Percentiles rank a stretch among this genome's conserved stretches.
These are phyloP conservation scores for Ctenopoma multispine DNA, from an alignment of 2,797 vertebrate species.

Conservation along the genomic window DNA sequence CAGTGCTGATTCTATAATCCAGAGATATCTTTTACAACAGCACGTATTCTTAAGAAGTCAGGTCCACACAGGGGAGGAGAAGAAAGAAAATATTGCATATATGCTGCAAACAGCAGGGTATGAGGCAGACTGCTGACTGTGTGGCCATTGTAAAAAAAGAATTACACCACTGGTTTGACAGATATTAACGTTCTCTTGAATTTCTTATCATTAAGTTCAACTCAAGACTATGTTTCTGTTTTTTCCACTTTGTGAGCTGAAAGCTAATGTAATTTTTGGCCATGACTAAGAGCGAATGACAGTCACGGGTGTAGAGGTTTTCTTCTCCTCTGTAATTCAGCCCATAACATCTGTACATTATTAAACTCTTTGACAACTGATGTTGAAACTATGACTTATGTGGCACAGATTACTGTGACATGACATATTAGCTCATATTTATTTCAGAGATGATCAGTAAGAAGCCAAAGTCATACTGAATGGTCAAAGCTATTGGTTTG, in stretches of 20 bases:
- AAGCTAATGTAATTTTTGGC: constrained; percentile 53
- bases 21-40: constrained; percentile 85
- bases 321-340: constrained; percentile 56
- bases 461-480: constrained; percentile 21
- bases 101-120: constrained; percentile 73
- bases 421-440: constrained; percentile 46
- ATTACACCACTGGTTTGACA: constrained; percentile 48
- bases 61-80: constrained; percentile 76
- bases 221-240: constrained; percentile 20
- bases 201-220: constrained; percentile 45
- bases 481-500: constrained; percentile 30
- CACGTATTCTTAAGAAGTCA: constrained; percentile 85
- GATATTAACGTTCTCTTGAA: constrained; percentile 59
- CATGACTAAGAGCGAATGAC: constrained; percentile 42
- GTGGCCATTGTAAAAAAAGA: constrained; percentile 66
- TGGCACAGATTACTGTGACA: constrained; percentile 25
- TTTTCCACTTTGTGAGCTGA: constrained; percentile 18
- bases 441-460: constrained; percentile 39
- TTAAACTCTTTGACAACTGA: constrained; percentile 54
- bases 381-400: constrained; percentile 47
- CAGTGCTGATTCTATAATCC: constrained; percentile 88
- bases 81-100: constrained; percentile 77
- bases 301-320: constrained; percentile 44
- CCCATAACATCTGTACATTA: constrained; percentile 58
- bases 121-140: constrained; percentile 59